Conservation (phyloP, 1,140 invertebrate genomes). For the Leptoteleia sp. region DNA sequence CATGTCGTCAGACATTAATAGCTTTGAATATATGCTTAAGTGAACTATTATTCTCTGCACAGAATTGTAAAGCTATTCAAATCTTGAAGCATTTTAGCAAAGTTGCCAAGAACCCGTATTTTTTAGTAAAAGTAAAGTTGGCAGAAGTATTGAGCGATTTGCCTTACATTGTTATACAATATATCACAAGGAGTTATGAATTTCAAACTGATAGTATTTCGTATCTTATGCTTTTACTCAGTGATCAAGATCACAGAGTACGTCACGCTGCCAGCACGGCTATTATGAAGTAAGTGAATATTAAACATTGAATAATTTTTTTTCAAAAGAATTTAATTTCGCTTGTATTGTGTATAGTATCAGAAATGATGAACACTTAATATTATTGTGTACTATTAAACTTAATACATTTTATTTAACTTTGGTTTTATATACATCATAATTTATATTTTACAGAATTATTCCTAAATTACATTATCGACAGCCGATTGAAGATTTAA, state of each 20-base stretch:
- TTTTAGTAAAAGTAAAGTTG: constrained; percentile 91
- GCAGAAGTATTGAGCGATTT: constrained; percentile 84
- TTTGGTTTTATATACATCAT: no score
- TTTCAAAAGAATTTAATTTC: no score
- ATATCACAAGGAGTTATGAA: constrained; percentile 76
- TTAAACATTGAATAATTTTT: no score
- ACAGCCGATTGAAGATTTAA: constrained; percentile 74
- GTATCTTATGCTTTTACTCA: constrained; percentile 84
- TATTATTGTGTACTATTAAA: no score
- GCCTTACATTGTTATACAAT: constrained; percentile 82
- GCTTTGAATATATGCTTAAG: constrained; percentile 83
- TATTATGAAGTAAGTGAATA: constrained; percentile 85
- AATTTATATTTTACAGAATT: no score
- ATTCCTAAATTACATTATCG: constrained; percentile 78
- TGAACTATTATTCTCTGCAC: constrained; percentile 83
- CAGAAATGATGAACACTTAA: no score
- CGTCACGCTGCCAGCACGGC: constrained; percentile 86
- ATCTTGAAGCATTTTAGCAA: constrained; percentile 85
- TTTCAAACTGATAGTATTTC: constrained; percentile 85
- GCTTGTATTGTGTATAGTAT: no score
- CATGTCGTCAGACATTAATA: constrained; percentile 84
- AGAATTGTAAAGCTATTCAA: constrained; percentile 79
- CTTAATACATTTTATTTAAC: no score
- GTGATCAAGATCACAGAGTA: constrained; percentile 90
- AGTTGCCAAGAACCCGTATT: constrained; percentile 89